These are phyloP conservation scores for Tympanuchus pallidicinctus DNA, from an alignment of 2,113 vertebrate species.

Conservation along the genomic window DNA sequence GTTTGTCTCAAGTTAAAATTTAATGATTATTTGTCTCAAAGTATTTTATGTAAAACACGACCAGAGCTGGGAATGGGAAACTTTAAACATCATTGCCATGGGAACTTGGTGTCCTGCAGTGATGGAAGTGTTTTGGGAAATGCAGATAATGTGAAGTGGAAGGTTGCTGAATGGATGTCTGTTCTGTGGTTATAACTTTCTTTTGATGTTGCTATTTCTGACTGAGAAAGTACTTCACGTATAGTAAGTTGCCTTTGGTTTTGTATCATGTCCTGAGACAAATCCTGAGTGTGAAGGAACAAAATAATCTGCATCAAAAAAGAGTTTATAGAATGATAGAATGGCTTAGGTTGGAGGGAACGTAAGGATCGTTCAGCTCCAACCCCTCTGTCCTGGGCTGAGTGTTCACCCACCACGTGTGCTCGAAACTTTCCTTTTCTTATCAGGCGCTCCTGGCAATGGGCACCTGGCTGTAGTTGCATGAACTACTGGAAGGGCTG, in stretches of 20 bases:
- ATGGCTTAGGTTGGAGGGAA: no score
- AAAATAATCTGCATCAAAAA: background rate
- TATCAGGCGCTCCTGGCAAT: slow-evolving; percentile 51
- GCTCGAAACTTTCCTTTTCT: slow-evolving; percentile 58
- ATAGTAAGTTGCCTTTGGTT: slow-evolving; percentile 38
- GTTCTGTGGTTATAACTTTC: background rate
- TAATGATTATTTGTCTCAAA: background rate
- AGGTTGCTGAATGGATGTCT: background rate
- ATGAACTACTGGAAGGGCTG: slow-evolving; percentile 40
- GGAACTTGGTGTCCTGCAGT: background rate
- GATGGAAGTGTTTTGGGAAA: background rate
- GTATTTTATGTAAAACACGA: background rate
- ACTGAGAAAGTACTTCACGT: background rate
- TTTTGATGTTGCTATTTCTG: background rate
- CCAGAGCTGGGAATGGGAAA: background rate
- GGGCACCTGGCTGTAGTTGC: slow-evolving; percentile 32
- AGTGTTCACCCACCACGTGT: background rate
- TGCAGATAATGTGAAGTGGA: fast-evolving
- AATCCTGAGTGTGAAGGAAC: slow-evolving; percentile 42
- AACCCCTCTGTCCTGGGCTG: no score
- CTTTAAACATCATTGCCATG: background rate
- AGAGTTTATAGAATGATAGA: background rate
- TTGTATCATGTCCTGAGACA: slow-evolving; percentile 58
- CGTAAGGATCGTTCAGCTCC: no score
- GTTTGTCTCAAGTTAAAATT: background rate